Evolutionary conservation across 1,140 invertebrate species (phyloP).

Genomic region (Gryllus bimaculatus): DNA sequence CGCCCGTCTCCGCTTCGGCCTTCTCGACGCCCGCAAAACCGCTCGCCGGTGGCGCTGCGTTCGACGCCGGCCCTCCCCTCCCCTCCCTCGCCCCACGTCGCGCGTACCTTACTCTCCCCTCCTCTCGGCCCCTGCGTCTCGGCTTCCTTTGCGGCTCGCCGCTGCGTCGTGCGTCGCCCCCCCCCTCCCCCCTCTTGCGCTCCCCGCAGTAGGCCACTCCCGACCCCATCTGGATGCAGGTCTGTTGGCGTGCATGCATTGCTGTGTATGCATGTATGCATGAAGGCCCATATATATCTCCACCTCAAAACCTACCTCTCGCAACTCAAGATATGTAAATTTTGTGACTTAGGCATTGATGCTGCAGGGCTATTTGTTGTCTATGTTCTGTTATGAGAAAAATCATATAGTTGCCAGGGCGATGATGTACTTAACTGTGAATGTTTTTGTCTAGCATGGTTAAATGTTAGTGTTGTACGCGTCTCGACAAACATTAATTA

Average conservation of each 20-base stretch:
- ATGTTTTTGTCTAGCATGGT: too few species aligned
- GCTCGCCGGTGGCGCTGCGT: too few species aligned
- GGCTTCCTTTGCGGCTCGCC: neutral
- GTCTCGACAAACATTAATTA: too few species aligned
- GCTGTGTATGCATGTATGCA: constrained; percentile 1
- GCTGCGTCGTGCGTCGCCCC: neutral
- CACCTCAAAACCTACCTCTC: neutral
- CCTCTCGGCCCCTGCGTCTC: neutral
- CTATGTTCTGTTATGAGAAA: too few species aligned
- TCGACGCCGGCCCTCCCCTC: too few species aligned
- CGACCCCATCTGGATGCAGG: constrained; percentile 3
- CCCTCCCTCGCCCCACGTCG: neutral
- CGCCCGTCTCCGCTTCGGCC: too few species aligned
- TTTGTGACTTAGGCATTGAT: constrained; percentile 19
- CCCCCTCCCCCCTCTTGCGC: neutral
- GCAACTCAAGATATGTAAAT: constrained; percentile 26
- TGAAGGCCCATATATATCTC: neutral
- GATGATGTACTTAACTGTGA: too few species aligned
- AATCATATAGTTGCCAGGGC: too few species aligned
- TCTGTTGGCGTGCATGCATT: neutral
- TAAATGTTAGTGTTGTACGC: too few species aligned
- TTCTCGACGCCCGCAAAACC: too few species aligned
- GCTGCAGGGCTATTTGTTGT: neutral
- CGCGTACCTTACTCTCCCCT: neutral
- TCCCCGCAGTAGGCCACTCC: neutral